phyloP scores from a whole-genome alignment of 2,888 invertebrate species.

The Agrilus biguttatus region DNA sequence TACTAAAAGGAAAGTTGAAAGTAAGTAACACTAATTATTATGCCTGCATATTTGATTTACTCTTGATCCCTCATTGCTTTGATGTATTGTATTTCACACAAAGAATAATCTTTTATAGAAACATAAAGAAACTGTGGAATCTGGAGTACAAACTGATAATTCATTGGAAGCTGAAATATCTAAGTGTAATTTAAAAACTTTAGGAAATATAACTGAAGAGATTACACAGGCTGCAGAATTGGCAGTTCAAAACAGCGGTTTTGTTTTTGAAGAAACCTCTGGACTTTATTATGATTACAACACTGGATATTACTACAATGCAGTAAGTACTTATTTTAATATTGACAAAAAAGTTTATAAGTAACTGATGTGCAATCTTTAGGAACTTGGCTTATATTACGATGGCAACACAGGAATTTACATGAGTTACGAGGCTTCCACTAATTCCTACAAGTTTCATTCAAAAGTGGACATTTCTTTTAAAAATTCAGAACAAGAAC shows the following conservation, averaged over 20 bases:
- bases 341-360: constrained; percentile 1
- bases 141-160: constrained; percentile 17
- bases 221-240: constrained; percentile 64
- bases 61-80: too few species aligned
- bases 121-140: constrained; percentile 15
- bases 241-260: constrained; percentile 58
- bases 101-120: constrained; percentile 6
- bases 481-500: constrained; percentile 21
- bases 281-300: constrained; percentile 81
- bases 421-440: constrained; percentile 65
- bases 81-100: not conserved
- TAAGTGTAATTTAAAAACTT: constrained; percentile 2
- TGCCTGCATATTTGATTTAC: too few species aligned
- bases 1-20: constrained; percentile 41
- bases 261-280: constrained; percentile 74
- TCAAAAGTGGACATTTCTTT: constrained; percentile 43
- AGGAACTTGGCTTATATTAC: constrained; percentile 81
- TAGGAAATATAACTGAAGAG: constrained; percentile 51
- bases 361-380: constrained; percentile 11
- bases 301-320: constrained; percentile 82
- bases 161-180: not conserved
- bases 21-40: constrained; percentile 6
- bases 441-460: constrained; percentile 63
- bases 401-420: constrained; percentile 76
- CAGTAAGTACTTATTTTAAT: constrained; percentile 41